Conservation (phyloP, 1,140 invertebrate species). For the Babylonia areolata region DNA sequence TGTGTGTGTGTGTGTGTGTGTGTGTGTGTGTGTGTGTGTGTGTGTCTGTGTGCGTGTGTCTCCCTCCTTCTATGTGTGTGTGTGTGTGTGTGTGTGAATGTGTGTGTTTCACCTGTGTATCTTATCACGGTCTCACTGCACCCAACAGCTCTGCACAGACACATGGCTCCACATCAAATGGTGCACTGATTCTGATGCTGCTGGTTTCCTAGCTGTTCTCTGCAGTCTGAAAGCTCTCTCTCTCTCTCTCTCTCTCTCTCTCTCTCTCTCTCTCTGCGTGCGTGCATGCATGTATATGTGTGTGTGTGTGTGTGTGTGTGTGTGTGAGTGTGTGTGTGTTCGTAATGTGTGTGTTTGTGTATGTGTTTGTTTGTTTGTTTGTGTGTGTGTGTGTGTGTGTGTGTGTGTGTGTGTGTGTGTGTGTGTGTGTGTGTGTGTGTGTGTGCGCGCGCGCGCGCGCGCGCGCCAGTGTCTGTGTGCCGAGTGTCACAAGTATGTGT, state of each 20-base stretch:
- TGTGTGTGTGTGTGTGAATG: not conserved
- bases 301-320: not conserved
- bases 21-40: not conserved
- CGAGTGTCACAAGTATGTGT: not conserved
- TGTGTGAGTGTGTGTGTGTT: too few relatives aligned
- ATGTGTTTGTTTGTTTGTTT: too few relatives aligned
- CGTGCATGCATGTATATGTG: not conserved
- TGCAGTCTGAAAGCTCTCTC: too few relatives aligned
- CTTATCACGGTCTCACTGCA: too few relatives aligned
- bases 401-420: not conserved
- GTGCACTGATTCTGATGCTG: too few relatives aligned
- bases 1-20: constrained; percentile 10
- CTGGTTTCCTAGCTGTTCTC: too few relatives aligned
- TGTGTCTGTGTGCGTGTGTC: not conserved
- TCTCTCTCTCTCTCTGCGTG: not conserved
- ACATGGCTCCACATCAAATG: too few relatives aligned
- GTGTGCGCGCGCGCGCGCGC: not conserved
- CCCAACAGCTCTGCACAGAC: too few relatives aligned
- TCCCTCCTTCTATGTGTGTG: not conserved
- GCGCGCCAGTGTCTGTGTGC: not conserved
- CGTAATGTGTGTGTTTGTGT: too few relatives aligned
- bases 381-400: not conserved
- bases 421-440: not conserved
- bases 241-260: too few relatives aligned
- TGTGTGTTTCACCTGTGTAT: too few relatives aligned